These are phyloP conservation scores for Manis javanica DNA, from an alignment of 2,797 vertebrate species.

Conservation along the genomic window DNA sequence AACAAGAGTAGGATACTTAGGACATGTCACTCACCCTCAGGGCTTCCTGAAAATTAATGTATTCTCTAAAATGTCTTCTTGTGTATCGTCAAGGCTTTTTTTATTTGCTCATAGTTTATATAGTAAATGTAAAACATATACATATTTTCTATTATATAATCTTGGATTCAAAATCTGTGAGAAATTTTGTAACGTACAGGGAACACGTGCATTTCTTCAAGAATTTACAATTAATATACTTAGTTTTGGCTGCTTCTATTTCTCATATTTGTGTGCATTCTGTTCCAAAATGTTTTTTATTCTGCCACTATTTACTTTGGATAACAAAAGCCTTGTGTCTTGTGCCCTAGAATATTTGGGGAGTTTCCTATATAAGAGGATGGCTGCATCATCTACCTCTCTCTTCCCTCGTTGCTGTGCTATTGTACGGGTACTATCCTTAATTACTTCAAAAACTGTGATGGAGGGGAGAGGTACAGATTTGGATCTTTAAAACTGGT, in stretches of 20 bases:
- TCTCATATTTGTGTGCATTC: constrained; percentile 49
- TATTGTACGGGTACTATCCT: constrained; percentile 48
- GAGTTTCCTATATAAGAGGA: constrained; percentile 42
- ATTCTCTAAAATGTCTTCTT: constrained; percentile 7
- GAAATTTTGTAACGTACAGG: constrained; percentile 61
- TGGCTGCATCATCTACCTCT: constrained; percentile 62
- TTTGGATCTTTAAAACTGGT: constrained; percentile 29
- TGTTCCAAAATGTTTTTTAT: constrained; percentile 53
- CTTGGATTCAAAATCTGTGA: constrained; percentile 42
- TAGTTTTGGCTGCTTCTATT: constrained; percentile 31
- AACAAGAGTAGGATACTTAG: neutral
- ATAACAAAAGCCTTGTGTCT: constrained; percentile 65
- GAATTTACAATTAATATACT: constrained; percentile 35
- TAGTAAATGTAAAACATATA: constrained; percentile 56
- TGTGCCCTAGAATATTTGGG: constrained; percentile 32
- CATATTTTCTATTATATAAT: constrained; percentile 61
- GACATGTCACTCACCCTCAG: neutral
- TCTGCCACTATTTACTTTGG: constrained; percentile 57
- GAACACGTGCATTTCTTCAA: constrained; percentile 51
- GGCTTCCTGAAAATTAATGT: constrained; percentile 45
- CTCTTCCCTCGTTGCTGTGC: constrained; percentile 23
- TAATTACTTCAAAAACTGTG: constrained; percentile 44
- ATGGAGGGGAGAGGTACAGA: constrained; percentile 59
- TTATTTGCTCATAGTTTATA: constrained; percentile 69
- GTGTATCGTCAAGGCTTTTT: constrained; percentile 43